Evolutionary conservation across 2,888 invertebrate species (phyloP).

Genomic region (Agrotis exclamationis): DNA sequence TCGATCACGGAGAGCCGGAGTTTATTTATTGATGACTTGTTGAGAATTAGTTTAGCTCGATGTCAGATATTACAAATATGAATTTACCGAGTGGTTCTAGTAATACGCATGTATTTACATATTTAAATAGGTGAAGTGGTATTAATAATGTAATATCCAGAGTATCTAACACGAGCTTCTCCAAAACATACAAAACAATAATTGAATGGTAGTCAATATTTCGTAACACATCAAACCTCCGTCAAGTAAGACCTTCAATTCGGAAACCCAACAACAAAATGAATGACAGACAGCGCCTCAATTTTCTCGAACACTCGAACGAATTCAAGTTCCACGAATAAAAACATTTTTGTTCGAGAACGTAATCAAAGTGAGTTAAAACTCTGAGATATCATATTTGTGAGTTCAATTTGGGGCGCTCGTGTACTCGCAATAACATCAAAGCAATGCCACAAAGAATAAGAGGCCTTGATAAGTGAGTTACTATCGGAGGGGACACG

Average conservation of each 20-base stretch:
- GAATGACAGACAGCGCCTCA: conserved; percentile 45
- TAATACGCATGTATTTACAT: conserved; percentile 24
- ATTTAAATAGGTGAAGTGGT: background rate
- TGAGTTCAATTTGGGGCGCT: conserved; percentile 54
- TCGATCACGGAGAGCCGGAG: conserved; percentile 17
- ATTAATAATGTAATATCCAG: conserved; percentile 9
- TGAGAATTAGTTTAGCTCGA: conserved; percentile 15
- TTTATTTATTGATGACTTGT: conserved; percentile 38
- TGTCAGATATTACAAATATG: conserved; percentile 13
- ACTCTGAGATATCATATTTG: conserved; percentile 55
- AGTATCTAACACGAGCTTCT: background rate
- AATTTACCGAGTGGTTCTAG: conserved; percentile 10
- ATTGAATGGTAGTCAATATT: conserved; percentile 14
- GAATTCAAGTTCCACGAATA: conserved; percentile 24
- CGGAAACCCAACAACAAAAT: conserved; percentile 36
- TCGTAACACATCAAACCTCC: conserved; percentile 33
- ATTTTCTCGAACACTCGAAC: conserved; percentile 39
- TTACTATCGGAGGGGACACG: conserved; percentile 68
- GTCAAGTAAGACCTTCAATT: conserved; percentile 31
- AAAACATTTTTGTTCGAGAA: conserved; percentile 41
- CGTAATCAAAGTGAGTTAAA: conserved; percentile 57
- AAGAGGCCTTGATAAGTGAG: conserved; percentile 70
- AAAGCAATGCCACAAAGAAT: conserved; percentile 63
- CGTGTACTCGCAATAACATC: conserved; percentile 68
- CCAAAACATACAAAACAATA: conserved; percentile 7